Evolutionary conservation across 2,113 vertebrate genomes (phyloP), one percentile per base, ranked within the genome.

Genomic region (Myrmecobius fasciatus): DNA sequence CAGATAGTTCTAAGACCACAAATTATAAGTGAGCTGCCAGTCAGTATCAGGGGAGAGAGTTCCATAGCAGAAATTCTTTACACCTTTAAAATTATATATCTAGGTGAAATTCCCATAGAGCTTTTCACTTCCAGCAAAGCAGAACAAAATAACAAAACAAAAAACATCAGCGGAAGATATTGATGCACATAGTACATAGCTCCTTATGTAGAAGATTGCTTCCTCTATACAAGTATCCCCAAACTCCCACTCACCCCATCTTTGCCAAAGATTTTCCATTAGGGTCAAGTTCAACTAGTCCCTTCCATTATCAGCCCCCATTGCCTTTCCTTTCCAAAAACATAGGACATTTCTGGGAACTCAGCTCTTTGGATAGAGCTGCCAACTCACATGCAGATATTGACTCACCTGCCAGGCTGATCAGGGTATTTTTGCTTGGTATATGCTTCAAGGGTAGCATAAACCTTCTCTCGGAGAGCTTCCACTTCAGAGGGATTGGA

Each of bases 341-440:
- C 26, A 92, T 52, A 92, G 52, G 9, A 10, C 26, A 52, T 12
- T 20, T 48, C 56, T 1, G 24, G 46, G 26, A 22, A 26, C 49
- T 46, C 8, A 43, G 14, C 25, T 91, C 10, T 28, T 88, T 75
- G n/a, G 46, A 75, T 22, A 22, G 20, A 83, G 67, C 67, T 83
- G 36, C 20, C 67, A n/a, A 8, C 67, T 83, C 67, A 75, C 17
- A 22, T 20, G 20, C 1, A 75, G 14, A 20, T 75, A 4, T n/a
- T n/a, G 36, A 75, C 98, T 97, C 98, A 99, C 99, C 99, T 99
- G 98, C 99, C 99, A 0, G 99, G 99, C 96, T 99, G 99, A 91
- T 99, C 99, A 0, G 99, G 99, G 95, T 99, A 99, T 96, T 99
- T 99, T 96, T 99, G 99, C 98, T 99, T 99, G 0, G 99, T 99